These are phyloP conservation scores for Anguilla pacifica DNA, from an alignment of 2,797 vertebrate genomes.

Conservation along the genomic window DNA sequence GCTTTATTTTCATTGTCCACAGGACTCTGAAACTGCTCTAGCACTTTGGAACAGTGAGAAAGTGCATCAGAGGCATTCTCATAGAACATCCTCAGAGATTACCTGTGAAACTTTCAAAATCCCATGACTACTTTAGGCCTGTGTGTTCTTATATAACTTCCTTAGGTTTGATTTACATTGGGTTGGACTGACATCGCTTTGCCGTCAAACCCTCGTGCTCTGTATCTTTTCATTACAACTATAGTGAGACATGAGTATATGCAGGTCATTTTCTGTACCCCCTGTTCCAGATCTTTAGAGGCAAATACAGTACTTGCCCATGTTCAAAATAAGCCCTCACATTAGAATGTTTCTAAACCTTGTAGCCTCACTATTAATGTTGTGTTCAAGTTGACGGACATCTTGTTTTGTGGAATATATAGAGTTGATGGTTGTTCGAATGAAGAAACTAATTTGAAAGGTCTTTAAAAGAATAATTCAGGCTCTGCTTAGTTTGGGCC, in stretches of 20 bases:
- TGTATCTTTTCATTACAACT: not conserved
- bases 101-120: not conserved
- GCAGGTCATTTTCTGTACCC: not conserved
- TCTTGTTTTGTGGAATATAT: not conserved
- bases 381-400: too few species aligned
- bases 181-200: not conserved
- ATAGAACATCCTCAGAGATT: not conserved
- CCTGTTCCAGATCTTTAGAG: not conserved
- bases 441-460: not conserved
- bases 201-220: not conserved
- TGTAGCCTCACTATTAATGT: not conserved
- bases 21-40: not conserved
- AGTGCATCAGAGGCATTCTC: not conserved
- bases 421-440: not conserved
- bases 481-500: not conserved
- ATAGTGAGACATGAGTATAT: not conserved
- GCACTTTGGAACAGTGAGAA: not conserved
- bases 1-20: constrained; percentile 17
- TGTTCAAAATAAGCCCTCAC: not conserved
- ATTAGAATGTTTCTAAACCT: not conserved
- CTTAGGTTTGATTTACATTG: not conserved
- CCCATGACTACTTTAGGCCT: not conserved
- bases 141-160: not conserved
- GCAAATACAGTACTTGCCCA: not conserved
- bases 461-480: not conserved